Evolutionary conservation across 2,113 vertebrate species (phyloP).

Genomic region (Xiphophorus maculatus): DNA sequence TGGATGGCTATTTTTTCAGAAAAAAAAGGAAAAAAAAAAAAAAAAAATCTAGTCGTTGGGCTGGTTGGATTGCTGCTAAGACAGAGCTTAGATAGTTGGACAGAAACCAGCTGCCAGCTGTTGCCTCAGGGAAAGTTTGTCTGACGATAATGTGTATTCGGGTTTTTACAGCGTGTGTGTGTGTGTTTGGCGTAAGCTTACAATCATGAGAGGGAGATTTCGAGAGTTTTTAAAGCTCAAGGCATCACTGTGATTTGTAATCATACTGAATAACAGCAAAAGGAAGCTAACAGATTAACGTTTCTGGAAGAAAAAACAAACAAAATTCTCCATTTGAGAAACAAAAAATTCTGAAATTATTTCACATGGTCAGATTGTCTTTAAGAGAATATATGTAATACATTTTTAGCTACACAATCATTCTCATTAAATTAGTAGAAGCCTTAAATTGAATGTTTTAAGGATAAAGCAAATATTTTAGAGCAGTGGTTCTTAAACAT

Average conservation of each 20-base stretch:
- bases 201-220: conserved; percentile 74
- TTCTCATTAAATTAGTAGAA: conserved; percentile 20
- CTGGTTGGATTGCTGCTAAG: conserved; percentile 72
- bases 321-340: conserved; percentile 32
- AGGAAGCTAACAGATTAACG: conserved; percentile 63
- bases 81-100: conserved; percentile 63
- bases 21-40: not conserved
- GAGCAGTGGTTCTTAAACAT: not conserved
- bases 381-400: conserved; percentile 4
- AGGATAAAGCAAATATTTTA: conserved; percentile 32
- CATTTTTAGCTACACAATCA: conserved; percentile 7
- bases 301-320: conserved; percentile 33
- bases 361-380: conserved; percentile 20
- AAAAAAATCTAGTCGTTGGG: conserved; percentile 28
- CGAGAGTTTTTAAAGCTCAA: conserved; percentile 59
- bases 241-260: conserved; percentile 76
- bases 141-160: conserved; percentile 58
- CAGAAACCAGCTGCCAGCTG: conserved; percentile 63
- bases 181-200: conserved; percentile 72
- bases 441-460: conserved; percentile 31
- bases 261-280: conserved; percentile 64
- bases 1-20: conserved; percentile 56
- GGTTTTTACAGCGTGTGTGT: conserved; percentile 65
- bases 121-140: conserved; percentile 78
- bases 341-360: not conserved